A percentile compares a stretch with the other conserved stretches of the same genome.
Conservation (phyloP, 2,888 invertebrate genomes). For the Agriopis leucophaearia region DNA sequence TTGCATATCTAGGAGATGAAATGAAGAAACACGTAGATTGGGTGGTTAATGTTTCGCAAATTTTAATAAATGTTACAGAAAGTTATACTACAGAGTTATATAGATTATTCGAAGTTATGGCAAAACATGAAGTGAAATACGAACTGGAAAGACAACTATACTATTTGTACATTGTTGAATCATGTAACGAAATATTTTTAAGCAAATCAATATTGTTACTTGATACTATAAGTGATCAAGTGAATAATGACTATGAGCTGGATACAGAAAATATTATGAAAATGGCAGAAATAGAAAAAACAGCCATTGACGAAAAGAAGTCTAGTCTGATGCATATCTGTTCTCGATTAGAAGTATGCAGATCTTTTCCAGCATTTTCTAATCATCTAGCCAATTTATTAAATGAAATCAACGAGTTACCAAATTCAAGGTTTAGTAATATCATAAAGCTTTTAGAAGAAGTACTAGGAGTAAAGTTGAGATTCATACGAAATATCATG, state of each 20-base stretch:
- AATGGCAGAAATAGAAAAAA: not conserved
- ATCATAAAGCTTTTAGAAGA: constrained; percentile 38
- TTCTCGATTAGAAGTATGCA: constrained; percentile 50
- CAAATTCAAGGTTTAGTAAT: constrained; percentile 44
- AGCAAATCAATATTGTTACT: not conserved
- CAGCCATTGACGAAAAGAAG: constrained; percentile 42
- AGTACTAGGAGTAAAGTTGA: constrained; percentile 34
- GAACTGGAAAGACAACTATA: constrained; percentile 15
- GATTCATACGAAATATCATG: constrained; percentile 47
- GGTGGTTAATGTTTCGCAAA: not conserved
- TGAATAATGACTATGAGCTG: not conserved
- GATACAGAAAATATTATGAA: not conserved
- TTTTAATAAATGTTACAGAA: not conserved
- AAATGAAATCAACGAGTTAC: constrained; percentile 49
- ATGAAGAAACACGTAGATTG: not conserved
- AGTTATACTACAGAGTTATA: not conserved
- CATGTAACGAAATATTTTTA: constrained; percentile 5
- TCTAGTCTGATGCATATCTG: constrained; percentile 55
- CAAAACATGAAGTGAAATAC: not conserved
- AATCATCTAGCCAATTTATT: constrained; percentile 55
- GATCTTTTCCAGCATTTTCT: constrained; percentile 55
- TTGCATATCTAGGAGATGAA: not conserved
- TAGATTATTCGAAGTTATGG: constrained; percentile 5
- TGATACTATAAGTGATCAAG: not conserved
- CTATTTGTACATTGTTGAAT: constrained; percentile 14